Evolutionary conservation across 2,113 vertebrate genomes (phyloP).

Genomic region (Cavia aperea): DNA sequence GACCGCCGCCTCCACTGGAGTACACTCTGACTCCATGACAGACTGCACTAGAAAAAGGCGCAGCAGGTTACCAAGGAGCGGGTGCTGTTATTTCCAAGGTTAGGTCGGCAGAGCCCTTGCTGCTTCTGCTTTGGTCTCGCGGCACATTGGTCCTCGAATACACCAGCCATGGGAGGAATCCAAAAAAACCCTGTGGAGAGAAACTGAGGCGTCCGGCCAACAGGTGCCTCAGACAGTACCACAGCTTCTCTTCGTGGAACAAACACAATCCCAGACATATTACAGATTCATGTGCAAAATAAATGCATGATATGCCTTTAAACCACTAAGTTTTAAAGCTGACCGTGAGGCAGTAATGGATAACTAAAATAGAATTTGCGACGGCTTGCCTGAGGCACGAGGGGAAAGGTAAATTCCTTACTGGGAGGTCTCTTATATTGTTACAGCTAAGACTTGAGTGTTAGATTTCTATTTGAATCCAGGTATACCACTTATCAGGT

Average conservation of each 20-base stretch:
- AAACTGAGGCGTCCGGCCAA: not conserved
- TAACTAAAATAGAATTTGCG: not conserved
- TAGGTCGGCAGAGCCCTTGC: not conserved
- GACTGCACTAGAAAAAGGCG: not conserved
- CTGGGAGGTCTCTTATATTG: not conserved
- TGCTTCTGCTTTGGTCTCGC: not conserved
- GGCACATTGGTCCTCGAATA: not conserved
- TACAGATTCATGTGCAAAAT: not conserved
- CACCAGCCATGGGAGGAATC: not conserved
- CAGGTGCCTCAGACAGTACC: not conserved
- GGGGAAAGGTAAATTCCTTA: not conserved
- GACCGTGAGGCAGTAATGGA: not conserved
- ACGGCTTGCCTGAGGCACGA: not conserved
- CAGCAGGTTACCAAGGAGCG: not conserved
- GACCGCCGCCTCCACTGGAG: not conserved
- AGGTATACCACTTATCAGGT: not conserved
- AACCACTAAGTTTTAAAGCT: not conserved
- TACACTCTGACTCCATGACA: not conserved
- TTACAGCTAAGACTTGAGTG: not conserved
- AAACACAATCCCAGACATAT: not conserved
- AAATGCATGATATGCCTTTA: not conserved
- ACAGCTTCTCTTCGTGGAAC: not conserved
- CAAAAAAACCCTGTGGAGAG: not conserved
- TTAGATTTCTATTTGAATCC: not conserved
- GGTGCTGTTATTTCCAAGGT: not conserved